Evolutionary conservation across 2,888 invertebrate genomes (phyloP), one percentile per base, ranked within the genome.

Genomic region (Meta bourneti): DNA sequence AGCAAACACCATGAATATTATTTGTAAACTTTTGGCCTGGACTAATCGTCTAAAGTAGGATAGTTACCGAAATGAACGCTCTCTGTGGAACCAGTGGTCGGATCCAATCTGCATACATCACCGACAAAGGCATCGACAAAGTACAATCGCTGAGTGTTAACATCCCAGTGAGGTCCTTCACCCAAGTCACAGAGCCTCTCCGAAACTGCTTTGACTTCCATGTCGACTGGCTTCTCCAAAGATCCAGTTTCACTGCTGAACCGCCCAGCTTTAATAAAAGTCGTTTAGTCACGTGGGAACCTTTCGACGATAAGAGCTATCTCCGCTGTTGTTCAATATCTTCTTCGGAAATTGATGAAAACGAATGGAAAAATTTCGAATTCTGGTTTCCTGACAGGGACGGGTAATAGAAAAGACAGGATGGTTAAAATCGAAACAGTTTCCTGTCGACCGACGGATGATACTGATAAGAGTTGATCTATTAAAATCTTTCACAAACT

Each of bases 111-210:
- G 79, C 93, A 93, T 16, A 93, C 83, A 80, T 93, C 93, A 6
- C 94, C 94, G 2, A 89, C 92, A 19, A 93, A 88, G 16, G 93
- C 84, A 83, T 94, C 94, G 6, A 94, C 94, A 74, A 93, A 93
- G 75, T 93, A 93, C 61, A 94, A 83, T 49, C 83, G 89, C 48
- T 93, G 91, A 8, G 81, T 75, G 7, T 34, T 81, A 20, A 89
- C 90, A 79, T 94, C 93, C 93, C 93, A 94, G 70, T 93, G 93
- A 19, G 94, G 94, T 5, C 94, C 94, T 91, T 94, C 94, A 13
- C 94, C 94, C 19, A 94, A 69, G 71, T 93, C 91, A 11, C 86
- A 91, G n/a, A 81, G 72, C 16, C 89, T 80, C 4, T 93, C 61
- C 0, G 93, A 93, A 19, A 93, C 92, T 0, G 81, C 83, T 81